Base-by-base conservation (phyloP, 2,113 vertebrate species). In the Glareola pratincola region DNA sequence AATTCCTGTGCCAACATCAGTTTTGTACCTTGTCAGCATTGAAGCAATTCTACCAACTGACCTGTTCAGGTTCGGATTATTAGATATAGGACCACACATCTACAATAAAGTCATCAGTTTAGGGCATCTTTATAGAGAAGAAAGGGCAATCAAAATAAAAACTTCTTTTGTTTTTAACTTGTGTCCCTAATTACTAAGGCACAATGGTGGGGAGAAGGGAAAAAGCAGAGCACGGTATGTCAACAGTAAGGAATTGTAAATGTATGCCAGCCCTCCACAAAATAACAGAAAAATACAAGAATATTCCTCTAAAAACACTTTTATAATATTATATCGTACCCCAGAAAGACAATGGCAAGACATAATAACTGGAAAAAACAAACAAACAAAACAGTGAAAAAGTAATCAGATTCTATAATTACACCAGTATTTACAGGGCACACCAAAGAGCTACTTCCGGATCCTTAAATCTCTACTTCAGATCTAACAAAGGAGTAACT, bases 391-490 rank as follows among this genome's bases (percentile, higher is more conserved):
- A 8, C 13, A 79, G 23, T 29, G 32, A 45, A 77, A 79, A 80
- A 62, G n/a, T 60, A 51, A 79, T 3, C 17, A 81, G 14, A 50
- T 71, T 50, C 21, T 82, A 4, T 27, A 81, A 87, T 71, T 53
- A 77, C 18, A 34, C 5, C 50, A 51, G 7, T 59, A 90, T 71
- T 56, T 75, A 67, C 15, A 34, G 6, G 27, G 18, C 23, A 74
- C 12, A 37, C 3, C 21, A 41, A 30, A 72, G 12, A 83, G 11
- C 5, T 77, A 66, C 39, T 75, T 62, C 56, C 0, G 0, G 29
- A 20, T 71, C 16, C 60, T 74, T 71, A 62, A 80, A 77, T 71
- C 37, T 88, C 29, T 50, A 32, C 37, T 66, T 83, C 19, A 71
- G 24, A 84, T 51, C 51, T 81, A 81, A 41, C 51, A 77, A 77